Evolutionary conservation across 2,113 vertebrate genomes (phyloP), one percentile per base, ranked within the genome.

Genomic region (Eublepharis macularius): DNA sequence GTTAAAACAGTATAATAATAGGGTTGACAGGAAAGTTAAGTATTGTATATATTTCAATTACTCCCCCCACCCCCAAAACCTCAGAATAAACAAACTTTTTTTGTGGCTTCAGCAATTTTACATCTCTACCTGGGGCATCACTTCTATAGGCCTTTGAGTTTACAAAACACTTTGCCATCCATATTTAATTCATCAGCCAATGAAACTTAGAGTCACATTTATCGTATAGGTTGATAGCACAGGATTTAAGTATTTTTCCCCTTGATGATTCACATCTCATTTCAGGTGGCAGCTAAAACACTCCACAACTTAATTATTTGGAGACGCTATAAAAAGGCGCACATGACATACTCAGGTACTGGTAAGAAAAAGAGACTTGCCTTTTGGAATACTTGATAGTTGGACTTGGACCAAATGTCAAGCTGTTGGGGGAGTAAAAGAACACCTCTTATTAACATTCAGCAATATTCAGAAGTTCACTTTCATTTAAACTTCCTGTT

Each of bases 341-440:
- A 63, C 26, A 54, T 4, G 2, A 78, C 12, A 79, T 41, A 70
- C 60, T 72, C 0, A 32, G 0, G 1, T 17, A 19, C 43, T 14
- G 69, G 29, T 8, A 12, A 85, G 68, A 88, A 39, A 86, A 63
- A 1, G 7, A 32, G 26, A 80, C 96, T 96, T 92, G 96, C 97
- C 96, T 97, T 97, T 63, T 97, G 97, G 93, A 97, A 97, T 6
- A 97, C 97, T 76, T 97, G 97, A 79, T 97, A 97, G 95, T 85
- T 97, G 92, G 97, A 97, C 76, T 97, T 97, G 34, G 97, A 97
- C 97, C 97, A 97, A 93, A 97, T 97, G 83, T 97, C 97, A 87
- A 97, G 96, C 97, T 97, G 81, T 1, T 83, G 45, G 0, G 70
- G 39, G n/a, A n/a, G 49, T 45, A 34, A 54, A 57, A 2, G 81